Percentiles rank a stretch among this genome's conserved stretches.
These are phyloP conservation scores for Apamea crenata DNA, from an alignment of 2,888 invertebrate genomes.

Conservation along the genomic window DNA sequence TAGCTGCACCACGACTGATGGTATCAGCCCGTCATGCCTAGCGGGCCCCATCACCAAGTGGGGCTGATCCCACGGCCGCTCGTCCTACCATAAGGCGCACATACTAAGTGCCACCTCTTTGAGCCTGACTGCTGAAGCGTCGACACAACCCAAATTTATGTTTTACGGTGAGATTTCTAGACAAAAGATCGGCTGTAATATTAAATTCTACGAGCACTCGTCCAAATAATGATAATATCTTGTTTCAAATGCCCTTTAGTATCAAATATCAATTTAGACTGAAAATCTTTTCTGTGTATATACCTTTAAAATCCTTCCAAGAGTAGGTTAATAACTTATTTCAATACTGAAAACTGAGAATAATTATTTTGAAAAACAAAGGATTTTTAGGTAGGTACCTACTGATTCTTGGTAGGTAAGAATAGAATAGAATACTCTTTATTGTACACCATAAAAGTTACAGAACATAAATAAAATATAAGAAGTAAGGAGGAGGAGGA, in stretches of 20 bases:
- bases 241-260: not conserved
- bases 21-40: no score
- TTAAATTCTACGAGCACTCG: not conserved
- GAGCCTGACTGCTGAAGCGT: no score
- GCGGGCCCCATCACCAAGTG: no score
- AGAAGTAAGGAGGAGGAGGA: no score
- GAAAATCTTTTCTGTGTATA: not conserved
- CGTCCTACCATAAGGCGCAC: no score
- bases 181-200: not conserved
- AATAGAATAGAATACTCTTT: no score
- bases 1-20: no score
- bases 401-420: not conserved
- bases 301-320: not conserved
- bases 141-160: no score
- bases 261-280: constrained; percentile 20
- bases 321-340: constrained; percentile 10
- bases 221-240: not conserved
- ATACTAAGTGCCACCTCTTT: no score
- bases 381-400: not conserved
- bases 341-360: not conserved
- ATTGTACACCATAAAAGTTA: no score
- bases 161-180: not conserved
- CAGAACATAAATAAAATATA: no score
- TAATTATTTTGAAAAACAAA: not conserved
- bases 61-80: no score